Percentiles rank a stretch among this genome's conserved stretches.
These are phyloP conservation scores for Macropodus opercularis DNA, from an alignment of 2,797 vertebrate species.

Conservation along the genomic window DNA sequence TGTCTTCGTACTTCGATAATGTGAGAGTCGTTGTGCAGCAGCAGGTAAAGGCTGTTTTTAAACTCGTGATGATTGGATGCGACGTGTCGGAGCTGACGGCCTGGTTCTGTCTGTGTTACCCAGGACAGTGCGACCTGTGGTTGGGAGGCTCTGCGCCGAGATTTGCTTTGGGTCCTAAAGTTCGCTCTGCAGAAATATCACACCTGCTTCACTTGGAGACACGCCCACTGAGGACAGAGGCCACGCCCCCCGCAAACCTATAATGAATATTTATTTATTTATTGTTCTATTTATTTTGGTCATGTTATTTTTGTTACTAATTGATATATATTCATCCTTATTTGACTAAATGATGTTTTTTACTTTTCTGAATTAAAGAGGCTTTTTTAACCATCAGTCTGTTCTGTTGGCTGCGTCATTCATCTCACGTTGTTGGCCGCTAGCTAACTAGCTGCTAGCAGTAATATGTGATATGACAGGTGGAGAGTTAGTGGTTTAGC, in stretches of 20 bases:
- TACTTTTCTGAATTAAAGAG: no score
- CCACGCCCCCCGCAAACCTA: neutral
- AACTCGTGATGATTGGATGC: no score
- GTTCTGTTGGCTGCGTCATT: no score
- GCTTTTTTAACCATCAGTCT: no score
- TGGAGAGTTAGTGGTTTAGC: no score
- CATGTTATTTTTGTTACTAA: conserved; percentile 7
- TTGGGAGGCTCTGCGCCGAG: conserved; percentile 47
- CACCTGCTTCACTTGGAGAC: conserved; percentile 37
- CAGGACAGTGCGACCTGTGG: conserved; percentile 51
- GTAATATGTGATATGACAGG: no score
- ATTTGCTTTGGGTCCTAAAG: conserved; percentile 36
- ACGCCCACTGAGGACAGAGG: neutral
- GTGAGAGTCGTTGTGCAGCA: conserved; percentile 34
- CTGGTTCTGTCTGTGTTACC: conserved; percentile 16
- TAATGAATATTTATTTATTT: neutral
- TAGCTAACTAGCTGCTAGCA: no score
- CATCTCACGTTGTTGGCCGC: no score
- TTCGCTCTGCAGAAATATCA: neutral
- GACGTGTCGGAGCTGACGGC: conserved; percentile 24
- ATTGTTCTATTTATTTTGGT: conserved; percentile 1
- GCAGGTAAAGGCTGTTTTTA: conserved; percentile 46
- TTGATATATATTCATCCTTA: neutral
- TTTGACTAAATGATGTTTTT: no score
- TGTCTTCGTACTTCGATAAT: conserved; percentile 48